Evolutionary conservation across 1,140 invertebrate species (phyloP), one percentile per base, ranked within the genome.

Genomic region (Cheumatopsyche charites): DNA sequence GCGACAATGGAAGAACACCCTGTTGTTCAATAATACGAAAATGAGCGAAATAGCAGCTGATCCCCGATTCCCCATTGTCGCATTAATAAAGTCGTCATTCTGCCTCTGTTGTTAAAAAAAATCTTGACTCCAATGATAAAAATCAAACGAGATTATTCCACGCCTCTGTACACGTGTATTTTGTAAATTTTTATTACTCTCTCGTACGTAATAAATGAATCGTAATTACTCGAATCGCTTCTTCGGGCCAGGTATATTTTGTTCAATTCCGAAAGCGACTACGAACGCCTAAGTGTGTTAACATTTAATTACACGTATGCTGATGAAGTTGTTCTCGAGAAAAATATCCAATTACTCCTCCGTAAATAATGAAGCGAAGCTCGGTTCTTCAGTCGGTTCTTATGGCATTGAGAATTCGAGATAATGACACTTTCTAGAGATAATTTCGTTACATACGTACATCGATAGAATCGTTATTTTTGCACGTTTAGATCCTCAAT

Each of bases 301-400:
- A 29, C 67, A 70, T 70, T 70, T 70, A 70, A 70, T 70, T 62
- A 70, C 55, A 47, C 19, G 43, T 36, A 70, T 43, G 43, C 67
- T 42, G 58, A 70, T 70, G 67, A 70, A 70, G 67, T 70, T 62
- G 67, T 70, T 70, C 52, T 70, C 58, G 43, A 62, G 52, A 70
- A 70, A 70, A 70, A 70, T 70, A 70, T 19, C 52, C 52, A 62
- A 70, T 58, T 70, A 70, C 36, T 61, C 25, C 43, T 70, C 55
- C 23, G 52, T 70, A 70, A 45, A 62, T 62, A 70, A 70, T 41
- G 36, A 45, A 19, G 17, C n/a, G 15, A n/a, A 21, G n/a, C n/a
- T n/a, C n/a, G n/a, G n/a, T n/a, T n/a, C 23, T 45, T 19, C 63
- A 66, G 43, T 25, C 42, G 63, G 36, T 19, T 3, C 21, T 23